Base-by-base conservation (phyloP, 1,140 invertebrate species). In the Polypedilum vanderplanki region DNA sequence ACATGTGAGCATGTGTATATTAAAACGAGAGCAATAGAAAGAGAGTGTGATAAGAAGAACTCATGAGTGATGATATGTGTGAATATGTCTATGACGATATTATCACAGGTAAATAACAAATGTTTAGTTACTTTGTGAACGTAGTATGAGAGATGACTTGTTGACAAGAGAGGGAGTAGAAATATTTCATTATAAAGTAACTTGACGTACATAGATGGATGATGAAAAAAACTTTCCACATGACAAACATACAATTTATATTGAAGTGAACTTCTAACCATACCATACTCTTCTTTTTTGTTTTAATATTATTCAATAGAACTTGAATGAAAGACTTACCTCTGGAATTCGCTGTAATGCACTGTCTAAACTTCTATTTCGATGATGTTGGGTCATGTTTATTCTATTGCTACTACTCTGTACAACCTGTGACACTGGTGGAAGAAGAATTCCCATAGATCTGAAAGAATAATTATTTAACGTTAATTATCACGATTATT, bases 281-380 rank as follows among this genome's bases (percentile, higher is more conserved):
- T 33, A 33, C 5, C 24, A 33, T 33, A 33, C 24, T 5, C 24
- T 33, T 3, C 24, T 3, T 33, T 33, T 5, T 33, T 33, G 15
- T 57, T 57, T 57, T 57, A n/a, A n/a, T 57, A 12, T 12, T 15
- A 15, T 12, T n/a, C 46, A 57, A n/a, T 1, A 15, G 3, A 8
- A 57, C n/a, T 57, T 57, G 12, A 33, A 5, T 33, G 5, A 33
- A 33, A 57, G 15, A 79, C 79, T 81, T 74, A 93, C 91, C 85
- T 94, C 92, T 20, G 92, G 92, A 77, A 94, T 94, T 80, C 91
- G 85, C 80, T 94, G 92, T 67, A 94, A 84, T 20, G 92, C 93
- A 74, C 93, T 95, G 82, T 96, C 93, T 79, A 95, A 83, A 79
- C 92, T 94, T 74, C 93, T 88, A 84, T 96, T 95, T 77, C 93